Percentiles rank a stretch among this genome's conserved stretches.
Conservation (phyloP, 2,113 vertebrate genomes). For the Cynocephalus volans region DNA sequence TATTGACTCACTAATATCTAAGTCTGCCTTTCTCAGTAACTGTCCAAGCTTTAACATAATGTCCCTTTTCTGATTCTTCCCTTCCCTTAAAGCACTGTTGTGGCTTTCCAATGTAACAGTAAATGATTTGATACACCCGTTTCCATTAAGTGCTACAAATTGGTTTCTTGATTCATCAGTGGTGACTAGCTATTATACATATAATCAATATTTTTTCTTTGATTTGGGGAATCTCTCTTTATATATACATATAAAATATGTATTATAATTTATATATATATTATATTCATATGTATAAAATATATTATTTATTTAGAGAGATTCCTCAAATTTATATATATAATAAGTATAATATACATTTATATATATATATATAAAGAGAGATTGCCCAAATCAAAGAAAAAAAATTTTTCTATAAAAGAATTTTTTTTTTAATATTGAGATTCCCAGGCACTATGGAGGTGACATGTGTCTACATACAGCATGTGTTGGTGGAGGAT, state of each 20-base stretch:
- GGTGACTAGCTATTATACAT: neutral
- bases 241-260: too few relatives aligned
- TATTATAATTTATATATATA: too few relatives aligned
- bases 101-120: neutral
- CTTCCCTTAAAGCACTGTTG: neutral
- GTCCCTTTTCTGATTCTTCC: neutral
- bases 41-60: neutral
- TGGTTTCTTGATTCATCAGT: conserved; percentile 27
- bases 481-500: neutral
- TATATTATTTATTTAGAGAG: too few relatives aligned
- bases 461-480: neutral
- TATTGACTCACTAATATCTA: neutral
- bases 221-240: too few relatives aligned
- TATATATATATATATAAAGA: too few relatives aligned
- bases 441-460: neutral
- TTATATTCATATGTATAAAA: too few relatives aligned
- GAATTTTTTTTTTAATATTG: too few relatives aligned
- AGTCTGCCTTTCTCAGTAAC: neutral
- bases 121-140: neutral
- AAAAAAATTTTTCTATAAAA: too few relatives aligned
- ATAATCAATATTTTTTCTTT: too few relatives aligned
- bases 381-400: neutral
- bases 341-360: too few relatives aligned
- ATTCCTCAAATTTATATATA: too few relatives aligned
- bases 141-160: neutral